Conservation (phyloP, 2,888 invertebrate genomes). For the Drosophila kuntzei region DNA sequence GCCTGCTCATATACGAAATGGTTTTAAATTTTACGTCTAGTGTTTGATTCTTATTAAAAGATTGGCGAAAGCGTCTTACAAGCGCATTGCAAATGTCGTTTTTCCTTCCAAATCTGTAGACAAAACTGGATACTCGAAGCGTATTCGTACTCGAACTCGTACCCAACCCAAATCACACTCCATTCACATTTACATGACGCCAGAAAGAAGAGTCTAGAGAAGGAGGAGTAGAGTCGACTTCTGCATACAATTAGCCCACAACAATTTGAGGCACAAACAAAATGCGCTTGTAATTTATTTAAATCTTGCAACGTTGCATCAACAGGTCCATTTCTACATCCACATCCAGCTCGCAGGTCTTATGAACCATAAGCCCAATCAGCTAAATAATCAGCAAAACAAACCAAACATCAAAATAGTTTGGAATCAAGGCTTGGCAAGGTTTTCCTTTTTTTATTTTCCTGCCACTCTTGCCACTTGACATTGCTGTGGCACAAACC, state of each 20-base stretch:
- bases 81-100: slow-evolving; percentile 72
- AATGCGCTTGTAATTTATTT: slow-evolving; percentile 72
- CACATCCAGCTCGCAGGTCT: slow-evolving; percentile 23
- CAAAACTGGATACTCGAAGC: slow-evolving; percentile 36
- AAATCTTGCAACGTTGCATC: slow-evolving; percentile 53
- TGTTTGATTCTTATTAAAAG: slow-evolving; percentile 83
- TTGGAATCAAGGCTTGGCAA: slow-evolving; percentile 23
- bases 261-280: slow-evolving; percentile 57
- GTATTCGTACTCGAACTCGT: slow-evolving; percentile 19
- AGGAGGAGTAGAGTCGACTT: slow-evolving; percentile 39
- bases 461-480: slow-evolving; percentile 20
- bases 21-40: slow-evolving; percentile 80
- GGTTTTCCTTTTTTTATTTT: not conserved
- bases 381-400: slow-evolving; percentile 63
- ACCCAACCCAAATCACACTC: slow-evolving; percentile 54
- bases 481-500: slow-evolving; percentile 13
- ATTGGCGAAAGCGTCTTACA: slow-evolving; percentile 79
- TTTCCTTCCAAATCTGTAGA: not conserved
- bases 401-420: slow-evolving; percentile 11
- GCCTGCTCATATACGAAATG: slow-evolving; percentile 79
- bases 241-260: slow-evolving; percentile 81
- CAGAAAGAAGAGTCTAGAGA: not conserved
- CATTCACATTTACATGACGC: slow-evolving; percentile 59
- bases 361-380: slow-evolving; percentile 79
- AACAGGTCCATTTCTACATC: slow-evolving; percentile 52